Percentiles rank a stretch among this genome's conserved stretches.
These are phyloP conservation scores for Jacana jacana DNA, from an alignment of 2,113 vertebrate species.

Conservation along the genomic window DNA sequence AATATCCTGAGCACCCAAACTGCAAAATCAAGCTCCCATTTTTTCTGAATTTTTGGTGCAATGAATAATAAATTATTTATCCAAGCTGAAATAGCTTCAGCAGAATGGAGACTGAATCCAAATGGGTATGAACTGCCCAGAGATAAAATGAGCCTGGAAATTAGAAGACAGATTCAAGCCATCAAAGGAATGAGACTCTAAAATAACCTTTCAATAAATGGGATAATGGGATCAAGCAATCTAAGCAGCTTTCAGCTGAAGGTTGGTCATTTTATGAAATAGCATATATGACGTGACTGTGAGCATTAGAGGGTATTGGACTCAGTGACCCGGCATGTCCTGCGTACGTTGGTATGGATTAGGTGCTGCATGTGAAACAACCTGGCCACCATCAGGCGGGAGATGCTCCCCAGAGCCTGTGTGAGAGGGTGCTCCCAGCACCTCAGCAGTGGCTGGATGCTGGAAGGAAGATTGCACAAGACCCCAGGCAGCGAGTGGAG, in stretches of 20 bases:
- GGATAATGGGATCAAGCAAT: constrained; percentile 45
- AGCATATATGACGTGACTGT: not conserved
- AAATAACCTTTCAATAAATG: constrained; percentile 35
- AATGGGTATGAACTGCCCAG: constrained; percentile 1
- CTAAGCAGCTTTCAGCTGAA: constrained; percentile 12
- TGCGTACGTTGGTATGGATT: not conserved
- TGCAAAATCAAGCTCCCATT: not conserved
- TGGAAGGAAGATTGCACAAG: not conserved
- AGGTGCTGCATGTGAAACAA: not conserved
- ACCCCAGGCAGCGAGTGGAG: accelerated
- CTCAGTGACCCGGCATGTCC: not conserved
- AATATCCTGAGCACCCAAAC: constrained; percentile 1
- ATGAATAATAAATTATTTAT: constrained; percentile 7
- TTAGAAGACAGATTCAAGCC: constrained; percentile 30
- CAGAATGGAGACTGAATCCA: not conserved
- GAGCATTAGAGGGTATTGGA: not conserved
- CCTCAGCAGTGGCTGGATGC: accelerated
- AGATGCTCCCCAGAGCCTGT: not conserved
- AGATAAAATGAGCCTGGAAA: constrained; percentile 43
- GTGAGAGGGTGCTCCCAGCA: not conserved
- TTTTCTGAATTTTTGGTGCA: constrained; percentile 24
- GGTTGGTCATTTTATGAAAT: constrained; percentile 27
- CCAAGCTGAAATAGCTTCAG: not conserved
- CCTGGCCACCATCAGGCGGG: not conserved
- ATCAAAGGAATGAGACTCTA: constrained; percentile 39